Percentiles rank a stretch among this genome's conserved stretches.
Evolutionary conservation across 2,113 vertebrate species (phyloP).

Genomic region (Nesoenas mayeri): DNA sequence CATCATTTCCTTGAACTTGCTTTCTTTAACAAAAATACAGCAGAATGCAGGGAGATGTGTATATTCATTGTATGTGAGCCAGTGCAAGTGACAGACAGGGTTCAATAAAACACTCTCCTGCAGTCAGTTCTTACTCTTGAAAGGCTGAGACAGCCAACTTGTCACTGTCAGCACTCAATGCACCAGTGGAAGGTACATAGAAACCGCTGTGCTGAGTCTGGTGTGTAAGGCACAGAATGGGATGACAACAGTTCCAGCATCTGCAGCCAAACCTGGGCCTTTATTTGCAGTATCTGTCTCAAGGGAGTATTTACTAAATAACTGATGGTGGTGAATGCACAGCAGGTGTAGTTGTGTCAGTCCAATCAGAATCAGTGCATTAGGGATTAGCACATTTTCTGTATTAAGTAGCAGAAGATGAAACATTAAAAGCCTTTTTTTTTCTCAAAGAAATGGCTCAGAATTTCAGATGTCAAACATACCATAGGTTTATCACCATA

Average conservation of each 20-base stretch:
- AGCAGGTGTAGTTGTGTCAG: neutral
- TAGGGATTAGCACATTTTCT: neutral
- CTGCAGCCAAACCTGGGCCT: neutral
- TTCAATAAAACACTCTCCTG: neutral
- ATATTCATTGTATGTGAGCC: neutral
- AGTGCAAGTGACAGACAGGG: neutral
- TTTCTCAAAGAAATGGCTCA: neutral
- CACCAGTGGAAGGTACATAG: neutral
- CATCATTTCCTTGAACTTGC: neutral
- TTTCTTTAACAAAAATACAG: neutral
- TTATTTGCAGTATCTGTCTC: neutral
- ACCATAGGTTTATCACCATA: neutral
- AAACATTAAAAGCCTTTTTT: neutral
- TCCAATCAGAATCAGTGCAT: rapidly evolving
- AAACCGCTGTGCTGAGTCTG: neutral
- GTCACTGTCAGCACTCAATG: neutral
- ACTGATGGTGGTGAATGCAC: neutral
- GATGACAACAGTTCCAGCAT: neutral
- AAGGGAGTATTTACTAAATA: neutral
- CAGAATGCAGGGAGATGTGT: neutral
- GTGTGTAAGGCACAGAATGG: neutral
- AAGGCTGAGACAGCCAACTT: neutral
- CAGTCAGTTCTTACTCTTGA: neutral
- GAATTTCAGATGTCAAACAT: neutral
- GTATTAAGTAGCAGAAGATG: neutral